phyloP scores from a whole-genome alignment of 2,113 vertebrate genomes.

The Cathartes aura region DNA sequence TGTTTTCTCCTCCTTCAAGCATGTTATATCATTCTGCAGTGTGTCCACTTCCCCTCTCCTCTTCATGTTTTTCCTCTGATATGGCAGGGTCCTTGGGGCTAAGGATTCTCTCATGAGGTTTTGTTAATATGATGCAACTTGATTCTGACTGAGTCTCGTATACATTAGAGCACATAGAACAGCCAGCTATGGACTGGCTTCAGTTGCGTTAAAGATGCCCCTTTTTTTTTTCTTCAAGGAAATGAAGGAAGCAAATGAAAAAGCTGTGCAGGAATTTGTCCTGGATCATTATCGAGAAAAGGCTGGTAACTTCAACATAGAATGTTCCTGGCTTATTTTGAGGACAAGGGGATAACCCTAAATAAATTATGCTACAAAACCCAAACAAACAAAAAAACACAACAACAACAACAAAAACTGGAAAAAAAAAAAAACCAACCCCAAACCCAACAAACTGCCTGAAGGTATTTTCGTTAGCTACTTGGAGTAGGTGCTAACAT shows the following conservation, averaged over 20 bases:
- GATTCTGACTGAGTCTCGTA: not conserved
- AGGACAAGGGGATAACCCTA: constrained; percentile 75
- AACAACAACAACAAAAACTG: not conserved
- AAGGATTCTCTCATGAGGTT: not conserved
- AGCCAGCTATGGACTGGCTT: not conserved
- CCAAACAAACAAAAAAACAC: constrained; percentile 10
- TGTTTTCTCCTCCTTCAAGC: not conserved
- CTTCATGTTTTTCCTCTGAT: not conserved
- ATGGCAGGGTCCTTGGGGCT: not conserved
- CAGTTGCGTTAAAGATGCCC: not conserved
- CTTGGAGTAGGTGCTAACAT: constrained; percentile 27
- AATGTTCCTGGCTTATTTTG: constrained; percentile 73
- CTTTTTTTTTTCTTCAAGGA: not conserved
- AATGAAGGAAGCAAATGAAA: constrained; percentile 75
- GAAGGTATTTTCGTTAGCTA: constrained; percentile 80
- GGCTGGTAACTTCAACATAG: constrained; percentile 76
- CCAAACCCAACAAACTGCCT: not conserved
- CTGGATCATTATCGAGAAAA: constrained; percentile 72
- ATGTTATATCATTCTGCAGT: not conserved
- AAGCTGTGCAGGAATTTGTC: constrained; percentile 72
- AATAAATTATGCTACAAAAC: constrained; percentile 78
- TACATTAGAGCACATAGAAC: not conserved
- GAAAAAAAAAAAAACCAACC: accelerated
- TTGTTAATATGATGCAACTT: not conserved
- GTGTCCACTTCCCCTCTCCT: not conserved